Conservation (phyloP, 1,140 invertebrate genomes). For the Mactra quadrangularis region DNA sequence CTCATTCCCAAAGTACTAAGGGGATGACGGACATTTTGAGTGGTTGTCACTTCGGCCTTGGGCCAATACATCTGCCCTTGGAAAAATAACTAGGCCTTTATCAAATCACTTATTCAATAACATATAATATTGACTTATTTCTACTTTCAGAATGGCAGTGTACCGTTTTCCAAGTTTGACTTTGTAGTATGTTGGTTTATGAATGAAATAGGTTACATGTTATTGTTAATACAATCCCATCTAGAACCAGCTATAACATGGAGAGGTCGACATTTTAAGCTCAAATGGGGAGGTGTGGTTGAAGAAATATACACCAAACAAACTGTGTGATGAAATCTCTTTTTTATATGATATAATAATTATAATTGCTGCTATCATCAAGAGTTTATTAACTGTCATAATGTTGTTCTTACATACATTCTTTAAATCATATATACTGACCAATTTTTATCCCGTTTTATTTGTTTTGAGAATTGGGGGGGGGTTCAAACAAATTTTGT, state of each 20-base stretch:
- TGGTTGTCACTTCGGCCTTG: too few relatives aligned
- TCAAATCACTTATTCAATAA: too few relatives aligned
- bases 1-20: too few relatives aligned
- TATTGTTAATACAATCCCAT: slow-evolving; percentile 93
- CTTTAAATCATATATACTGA: background rate
- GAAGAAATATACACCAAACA: slow-evolving; percentile 75
- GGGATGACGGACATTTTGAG: too few relatives aligned
- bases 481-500: too few relatives aligned
- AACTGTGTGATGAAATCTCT: slow-evolving; percentile 44
- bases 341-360: background rate
- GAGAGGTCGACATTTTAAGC: slow-evolving; percentile 93
- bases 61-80: too few relatives aligned
- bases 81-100: too few relatives aligned
- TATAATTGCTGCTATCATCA: background rate
- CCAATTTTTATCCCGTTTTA: background rate
- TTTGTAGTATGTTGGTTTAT: slow-evolving; percentile 98
- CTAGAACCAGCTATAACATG: slow-evolving; percentile 94
- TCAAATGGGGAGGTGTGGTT: slow-evolving; percentile 94
- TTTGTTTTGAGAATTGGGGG: background rate
- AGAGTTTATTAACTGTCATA: background rate
- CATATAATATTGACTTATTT: too few relatives aligned
- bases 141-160: slow-evolving; percentile 93
- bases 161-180: slow-evolving; percentile 97
- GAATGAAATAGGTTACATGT: slow-evolving; percentile 94
- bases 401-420: background rate